phyloP scores from a whole-genome alignment of 1,140 invertebrate species.

The Phymastichus coffea region DNA sequence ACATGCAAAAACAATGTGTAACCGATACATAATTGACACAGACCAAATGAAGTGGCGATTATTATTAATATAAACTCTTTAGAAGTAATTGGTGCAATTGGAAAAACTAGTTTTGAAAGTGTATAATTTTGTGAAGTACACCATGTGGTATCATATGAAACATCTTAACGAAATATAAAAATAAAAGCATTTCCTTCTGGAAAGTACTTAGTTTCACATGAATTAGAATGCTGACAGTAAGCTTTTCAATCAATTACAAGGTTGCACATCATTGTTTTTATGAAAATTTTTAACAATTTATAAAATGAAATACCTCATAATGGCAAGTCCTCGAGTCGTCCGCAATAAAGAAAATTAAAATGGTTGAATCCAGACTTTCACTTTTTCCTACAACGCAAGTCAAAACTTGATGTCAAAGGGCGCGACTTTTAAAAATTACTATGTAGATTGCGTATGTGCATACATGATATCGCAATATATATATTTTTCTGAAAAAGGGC shows the following conservation, averaged over 20 bases:
- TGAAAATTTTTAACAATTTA: slow-evolving; percentile 5
- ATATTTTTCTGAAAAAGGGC: too few relatives aligned
- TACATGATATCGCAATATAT: too few relatives aligned
- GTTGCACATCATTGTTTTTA: background rate
- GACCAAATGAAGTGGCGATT: background rate
- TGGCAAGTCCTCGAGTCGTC: slow-evolving; percentile 21
- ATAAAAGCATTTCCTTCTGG: too few relatives aligned
- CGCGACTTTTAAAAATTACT: too few relatives aligned
- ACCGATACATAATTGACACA: too few relatives aligned
- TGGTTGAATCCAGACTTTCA: slow-evolving; percentile 36
- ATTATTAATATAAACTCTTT: background rate
- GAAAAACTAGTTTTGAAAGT: too few relatives aligned
- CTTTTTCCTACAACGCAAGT: slow-evolving; percentile 2
- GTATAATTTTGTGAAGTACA: background rate
- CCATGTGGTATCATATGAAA: slow-evolving; percentile 4
- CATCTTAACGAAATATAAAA: background rate
- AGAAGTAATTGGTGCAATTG: too few relatives aligned
- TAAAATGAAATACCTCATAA: slow-evolving; percentile 50
- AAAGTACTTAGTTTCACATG: too few relatives aligned
- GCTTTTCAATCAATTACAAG: background rate
- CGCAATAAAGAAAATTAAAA: slow-evolving; percentile 39
- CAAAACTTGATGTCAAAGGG: too few relatives aligned
- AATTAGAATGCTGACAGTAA: too few relatives aligned
- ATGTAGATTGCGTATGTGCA: too few relatives aligned
- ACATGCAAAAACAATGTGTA: too few relatives aligned